A percentile compares a stretch with the other conserved stretches of the same genome.
These are phyloP conservation scores for Gonioctena quinquepunctata DNA, from an alignment of 1,140 invertebrate species.

Conservation along the genomic window DNA sequence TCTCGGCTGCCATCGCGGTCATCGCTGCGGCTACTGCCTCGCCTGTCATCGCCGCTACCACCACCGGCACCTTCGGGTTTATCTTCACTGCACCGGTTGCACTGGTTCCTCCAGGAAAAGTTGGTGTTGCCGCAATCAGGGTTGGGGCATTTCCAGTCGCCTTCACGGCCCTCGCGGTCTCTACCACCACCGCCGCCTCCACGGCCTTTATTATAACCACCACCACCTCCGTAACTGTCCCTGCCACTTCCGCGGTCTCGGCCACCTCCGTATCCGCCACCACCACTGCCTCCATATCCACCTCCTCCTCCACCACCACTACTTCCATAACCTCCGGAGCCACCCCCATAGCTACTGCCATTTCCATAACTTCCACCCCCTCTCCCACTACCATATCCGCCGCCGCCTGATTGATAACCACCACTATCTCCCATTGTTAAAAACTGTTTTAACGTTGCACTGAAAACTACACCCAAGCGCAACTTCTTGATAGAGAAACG, in stretches of 20 bases:
- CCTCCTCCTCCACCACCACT: constrained; percentile 57
- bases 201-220: too few relatives aligned
- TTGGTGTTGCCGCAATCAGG: constrained; percentile 90
- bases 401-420: too few relatives aligned
- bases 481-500: too few relatives aligned
- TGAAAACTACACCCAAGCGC: too few relatives aligned
- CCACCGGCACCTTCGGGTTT: constrained; percentile 69
- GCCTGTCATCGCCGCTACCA: constrained; percentile 55
- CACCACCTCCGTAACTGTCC: too few relatives aligned
- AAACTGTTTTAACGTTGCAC: too few relatives aligned
- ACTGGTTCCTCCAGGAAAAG: constrained; percentile 92
- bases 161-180: too few relatives aligned
- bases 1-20: constrained; percentile 46
- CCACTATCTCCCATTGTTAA: too few relatives aligned
- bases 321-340: constrained; percentile 59
- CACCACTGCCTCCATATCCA: constrained; percentile 58
- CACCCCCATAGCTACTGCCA: constrained; percentile 67
- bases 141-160: constrained; percentile 87
- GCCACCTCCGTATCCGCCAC: constrained; percentile 56
- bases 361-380: too few relatives aligned
- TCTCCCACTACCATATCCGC: too few relatives aligned
- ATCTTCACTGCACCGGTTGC: constrained; percentile 82
- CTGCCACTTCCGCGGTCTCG: too few relatives aligned
- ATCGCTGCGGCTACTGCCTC: constrained; percentile 52
- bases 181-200: too few relatives aligned